Evolutionary conservation across 2,797 vertebrate species (phyloP).

Genomic region (Tympanoctomys barrerae): DNA sequence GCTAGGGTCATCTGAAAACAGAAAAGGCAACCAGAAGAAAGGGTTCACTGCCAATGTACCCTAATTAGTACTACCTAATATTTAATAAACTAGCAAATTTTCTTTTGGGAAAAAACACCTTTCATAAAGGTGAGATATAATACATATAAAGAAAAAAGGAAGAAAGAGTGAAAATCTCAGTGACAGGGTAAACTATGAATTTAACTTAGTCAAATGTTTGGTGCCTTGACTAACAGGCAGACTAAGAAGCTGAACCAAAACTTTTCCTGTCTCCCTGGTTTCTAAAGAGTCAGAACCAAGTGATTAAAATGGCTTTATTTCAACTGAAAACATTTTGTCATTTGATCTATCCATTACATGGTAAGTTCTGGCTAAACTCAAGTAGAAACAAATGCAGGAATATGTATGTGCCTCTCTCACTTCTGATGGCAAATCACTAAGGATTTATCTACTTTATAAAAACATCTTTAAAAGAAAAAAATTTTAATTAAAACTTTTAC

Average conservation of each 20-base stretch:
- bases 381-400: constrained; percentile 17
- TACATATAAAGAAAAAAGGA: constrained; percentile 5
- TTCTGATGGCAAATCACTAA: constrained; percentile 19
- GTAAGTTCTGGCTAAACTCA: constrained; percentile 1
- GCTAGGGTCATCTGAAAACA: background rate
- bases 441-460: constrained; percentile 2
- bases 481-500: background rate
- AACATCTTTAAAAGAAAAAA: constrained; percentile 24
- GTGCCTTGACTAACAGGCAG: background rate
- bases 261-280: constrained; percentile 40
- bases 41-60: background rate
- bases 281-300: constrained; percentile 39
- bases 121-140: constrained; percentile 19
- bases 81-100: constrained; percentile 17
- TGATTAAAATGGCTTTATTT: constrained; percentile 75
- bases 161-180: constrained; percentile 20
- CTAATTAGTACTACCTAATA: background rate
- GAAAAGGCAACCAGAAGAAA: background rate
- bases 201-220: constrained; percentile 49
- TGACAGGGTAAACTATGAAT: constrained; percentile 33
- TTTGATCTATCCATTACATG: constrained; percentile 28
- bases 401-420: background rate
- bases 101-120: background rate
- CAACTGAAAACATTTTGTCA: constrained; percentile 66
- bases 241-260: constrained; percentile 54